A percentile compares a stretch with the other conserved stretches of the same genome.
These are phyloP conservation scores for Drosophila recens DNA, from an alignment of 2,888 invertebrate species.

Conservation along the genomic window DNA sequence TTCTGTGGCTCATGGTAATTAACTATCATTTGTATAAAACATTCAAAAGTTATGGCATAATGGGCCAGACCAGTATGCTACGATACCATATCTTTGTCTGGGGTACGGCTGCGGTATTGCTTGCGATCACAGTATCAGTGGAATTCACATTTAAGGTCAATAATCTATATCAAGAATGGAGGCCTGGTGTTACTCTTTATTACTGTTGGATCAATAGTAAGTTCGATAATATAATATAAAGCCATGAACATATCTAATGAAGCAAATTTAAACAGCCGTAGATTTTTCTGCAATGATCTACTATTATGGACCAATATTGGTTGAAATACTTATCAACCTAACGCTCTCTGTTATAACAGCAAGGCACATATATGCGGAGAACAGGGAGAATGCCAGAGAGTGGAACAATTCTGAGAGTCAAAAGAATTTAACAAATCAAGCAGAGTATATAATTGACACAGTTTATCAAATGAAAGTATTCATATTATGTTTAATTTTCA, in stretches of 20 bases:
- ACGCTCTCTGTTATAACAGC: conserved; percentile 71
- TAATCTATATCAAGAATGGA: conserved; percentile 34
- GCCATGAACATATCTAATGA: neutral
- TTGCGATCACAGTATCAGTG: conserved; percentile 67
- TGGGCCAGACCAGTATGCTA: conserved; percentile 35
- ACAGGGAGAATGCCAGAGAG: conserved; percentile 59
- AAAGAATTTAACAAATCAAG: neutral
- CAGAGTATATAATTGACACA: conserved; percentile 3
- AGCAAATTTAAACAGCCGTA: conserved; percentile 23
- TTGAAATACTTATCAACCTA: conserved; percentile 70
- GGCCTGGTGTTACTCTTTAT: conserved; percentile 86
- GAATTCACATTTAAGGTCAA: conserved; percentile 25
- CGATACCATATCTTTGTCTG: conserved; percentile 73
- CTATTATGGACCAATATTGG: conserved; percentile 70
- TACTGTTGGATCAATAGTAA: conserved; percentile 87
- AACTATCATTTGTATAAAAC: conserved; percentile 92
- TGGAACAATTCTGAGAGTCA: conserved; percentile 7
- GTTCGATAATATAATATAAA: neutral
- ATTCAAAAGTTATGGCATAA: conserved; percentile 23
- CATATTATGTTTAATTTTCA: conserved; percentile 73
- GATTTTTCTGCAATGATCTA: conserved; percentile 66
- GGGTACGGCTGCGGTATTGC: conserved; percentile 63
- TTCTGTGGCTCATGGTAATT: conserved; percentile 94
- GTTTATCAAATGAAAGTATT: neutral
- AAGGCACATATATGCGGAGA: conserved; percentile 62